Evolutionary conservation across 2,797 vertebrate species (phyloP).

Genomic region (Melopsittacus undulatus): DNA sequence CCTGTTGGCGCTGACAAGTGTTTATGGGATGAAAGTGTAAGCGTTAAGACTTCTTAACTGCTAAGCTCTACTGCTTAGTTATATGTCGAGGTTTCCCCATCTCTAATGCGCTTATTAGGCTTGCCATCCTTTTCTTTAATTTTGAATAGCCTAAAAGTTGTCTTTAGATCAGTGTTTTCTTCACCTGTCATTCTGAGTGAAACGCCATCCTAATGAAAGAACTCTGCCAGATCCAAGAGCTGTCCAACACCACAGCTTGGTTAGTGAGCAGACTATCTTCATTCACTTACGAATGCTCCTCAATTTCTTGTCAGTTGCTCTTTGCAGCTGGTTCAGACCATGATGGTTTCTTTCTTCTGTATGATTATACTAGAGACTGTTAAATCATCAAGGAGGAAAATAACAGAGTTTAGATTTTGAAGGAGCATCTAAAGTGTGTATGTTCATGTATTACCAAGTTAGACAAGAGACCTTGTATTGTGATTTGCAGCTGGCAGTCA

Average conservation of each 20-base stretch:
- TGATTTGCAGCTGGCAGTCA: background rate
- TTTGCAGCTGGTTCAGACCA: background rate
- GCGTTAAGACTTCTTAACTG: conserved; percentile 25
- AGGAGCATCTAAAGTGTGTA: background rate
- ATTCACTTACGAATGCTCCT: background rate
- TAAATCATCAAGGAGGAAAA: background rate
- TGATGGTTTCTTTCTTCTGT: background rate
- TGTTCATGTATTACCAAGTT: background rate
- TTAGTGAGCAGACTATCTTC: background rate
- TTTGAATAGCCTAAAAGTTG: background rate
- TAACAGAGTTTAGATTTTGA: background rate
- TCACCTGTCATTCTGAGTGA: background rate
- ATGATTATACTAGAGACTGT: background rate
- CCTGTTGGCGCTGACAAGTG: background rate
- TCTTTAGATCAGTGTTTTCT: background rate
- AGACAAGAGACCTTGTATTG: background rate
- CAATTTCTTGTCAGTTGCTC: background rate
- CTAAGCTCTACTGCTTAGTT: conserved; percentile 1
- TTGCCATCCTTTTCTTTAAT: background rate
- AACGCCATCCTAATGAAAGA: background rate
- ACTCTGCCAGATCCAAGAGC: background rate
- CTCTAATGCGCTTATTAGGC: background rate
- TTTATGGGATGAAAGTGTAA: conserved; percentile 23
- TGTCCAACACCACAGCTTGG: background rate
- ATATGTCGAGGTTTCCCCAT: background rate